These are phyloP conservation scores for Callimorpha dominula DNA, from an alignment of 2,888 invertebrate species.

Conservation along the genomic window DNA sequence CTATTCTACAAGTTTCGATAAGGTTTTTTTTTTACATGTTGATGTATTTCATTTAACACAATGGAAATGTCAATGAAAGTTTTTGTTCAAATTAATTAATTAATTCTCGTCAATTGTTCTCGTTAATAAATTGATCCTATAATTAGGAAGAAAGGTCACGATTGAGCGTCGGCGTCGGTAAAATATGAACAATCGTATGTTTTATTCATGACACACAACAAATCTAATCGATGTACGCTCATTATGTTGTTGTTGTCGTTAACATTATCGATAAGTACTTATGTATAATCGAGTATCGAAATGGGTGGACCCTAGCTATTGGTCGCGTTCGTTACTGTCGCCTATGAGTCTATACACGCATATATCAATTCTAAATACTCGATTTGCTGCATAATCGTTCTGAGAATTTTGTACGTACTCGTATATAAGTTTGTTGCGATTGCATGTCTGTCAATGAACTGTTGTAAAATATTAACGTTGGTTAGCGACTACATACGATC, in stretches of 20 bases:
- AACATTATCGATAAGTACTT: constrained; percentile 34
- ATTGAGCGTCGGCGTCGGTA: constrained; percentile 27
- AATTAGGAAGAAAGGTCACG: constrained; percentile 31
- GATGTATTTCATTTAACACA: neutral
- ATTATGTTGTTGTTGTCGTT: too few relatives aligned
- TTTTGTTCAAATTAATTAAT: constrained; percentile 21
- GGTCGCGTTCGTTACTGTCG: constrained; percentile 34
- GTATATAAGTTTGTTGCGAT: constrained; percentile 36
- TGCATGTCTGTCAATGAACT: constrained; percentile 57
- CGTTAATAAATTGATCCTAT: constrained; percentile 27
- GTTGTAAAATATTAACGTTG: constrained; percentile 64
- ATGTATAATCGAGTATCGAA: constrained; percentile 44
- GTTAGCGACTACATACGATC: constrained; percentile 55
- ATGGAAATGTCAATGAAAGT: neutral
- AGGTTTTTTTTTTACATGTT: too few relatives aligned
- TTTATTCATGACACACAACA: constrained; percentile 53
- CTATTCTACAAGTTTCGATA: too few relatives aligned
- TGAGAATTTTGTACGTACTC: constrained; percentile 30
- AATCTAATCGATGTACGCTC: constrained; percentile 48
- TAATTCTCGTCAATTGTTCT: constrained; percentile 23
- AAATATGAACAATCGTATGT: constrained; percentile 51
- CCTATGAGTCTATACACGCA: constrained; percentile 40
- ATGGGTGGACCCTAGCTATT: constrained; percentile 35
- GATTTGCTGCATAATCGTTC: constrained; percentile 46
- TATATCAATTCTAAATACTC: constrained; percentile 41